Evolutionary conservation across 2,888 invertebrate genomes (phyloP).

Genomic region (Lobophora halterata): DNA sequence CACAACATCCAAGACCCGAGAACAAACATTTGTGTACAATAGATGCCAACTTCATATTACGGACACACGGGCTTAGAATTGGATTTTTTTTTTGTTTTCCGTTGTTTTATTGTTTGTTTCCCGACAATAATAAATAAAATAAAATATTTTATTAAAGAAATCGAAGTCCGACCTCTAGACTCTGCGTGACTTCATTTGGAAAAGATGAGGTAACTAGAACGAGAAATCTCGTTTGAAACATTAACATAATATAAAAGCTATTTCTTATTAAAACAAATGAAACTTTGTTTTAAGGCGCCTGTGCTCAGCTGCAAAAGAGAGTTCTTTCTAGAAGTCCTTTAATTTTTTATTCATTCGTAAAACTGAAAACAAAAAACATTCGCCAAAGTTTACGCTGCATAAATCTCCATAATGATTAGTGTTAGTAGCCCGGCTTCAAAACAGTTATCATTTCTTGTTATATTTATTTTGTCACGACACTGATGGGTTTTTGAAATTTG

Average conservation of each 20-base stretch:
- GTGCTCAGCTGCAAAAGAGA: conserved; percentile 11
- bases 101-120: conserved; percentile 11
- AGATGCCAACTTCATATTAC: conserved; percentile 26
- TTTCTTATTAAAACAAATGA: conserved; percentile 6
- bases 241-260: background rate
- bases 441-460: too few relatives aligned
- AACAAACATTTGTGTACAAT: too few relatives aligned
- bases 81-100: conserved; percentile 23
- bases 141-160: conserved; percentile 17
- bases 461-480: too few relatives aligned
- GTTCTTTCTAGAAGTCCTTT: too few relatives aligned
- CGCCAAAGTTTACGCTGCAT: background rate
- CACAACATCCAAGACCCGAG: too few relatives aligned
- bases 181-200: conserved; percentile 12
- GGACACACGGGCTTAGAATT: conserved; percentile 15
- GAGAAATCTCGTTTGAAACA: background rate
- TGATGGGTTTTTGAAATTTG: too few relatives aligned
- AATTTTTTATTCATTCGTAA: conserved; percentile 27
- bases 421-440: too few relatives aligned
- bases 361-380: conserved; percentile 19
- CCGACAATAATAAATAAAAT: too few relatives aligned
- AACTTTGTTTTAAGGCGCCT: conserved; percentile 9
- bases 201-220: background rate
- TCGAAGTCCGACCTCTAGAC: conserved; percentile 14
- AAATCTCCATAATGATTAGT: background rate